Percentiles rank a stretch among this genome's conserved stretches.
Evolutionary conservation across 2,797 vertebrate genomes (phyloP).

Genomic region (Fundulus diaphanus): DNA sequence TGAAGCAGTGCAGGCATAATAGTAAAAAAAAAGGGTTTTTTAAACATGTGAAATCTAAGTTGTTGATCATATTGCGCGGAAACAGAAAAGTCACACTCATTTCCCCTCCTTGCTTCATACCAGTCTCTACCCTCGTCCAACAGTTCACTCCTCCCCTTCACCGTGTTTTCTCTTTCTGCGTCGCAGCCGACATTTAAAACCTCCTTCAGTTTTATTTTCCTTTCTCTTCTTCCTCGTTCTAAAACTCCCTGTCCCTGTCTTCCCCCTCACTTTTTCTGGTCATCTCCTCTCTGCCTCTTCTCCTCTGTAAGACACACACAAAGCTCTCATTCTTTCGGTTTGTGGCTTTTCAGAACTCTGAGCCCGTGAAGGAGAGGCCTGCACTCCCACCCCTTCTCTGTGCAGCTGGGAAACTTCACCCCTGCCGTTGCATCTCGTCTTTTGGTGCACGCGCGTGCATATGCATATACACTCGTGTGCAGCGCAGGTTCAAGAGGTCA

Average conservation of each 20-base stretch:
- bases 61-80: conserved; percentile 17
- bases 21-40: conserved; percentile 8
- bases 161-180: conserved; percentile 36
- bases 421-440: conserved; percentile 53
- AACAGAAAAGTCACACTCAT: conserved; percentile 30
- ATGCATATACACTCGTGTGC: conserved; percentile 36
- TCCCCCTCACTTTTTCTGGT: conserved; percentile 34
- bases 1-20: not conserved
- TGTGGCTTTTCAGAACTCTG: conserved; percentile 77
- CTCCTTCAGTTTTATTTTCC: conserved; percentile 22
- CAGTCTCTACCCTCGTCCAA: conserved; percentile 22
- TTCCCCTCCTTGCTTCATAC: conserved; percentile 14
- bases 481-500: conserved; percentile 75
- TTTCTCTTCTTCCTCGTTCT: conserved; percentile 15
- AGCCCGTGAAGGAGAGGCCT: conserved; percentile 64
- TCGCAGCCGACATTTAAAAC: conserved; percentile 19
- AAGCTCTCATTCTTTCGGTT: conserved; percentile 80
- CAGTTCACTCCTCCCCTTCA: conserved; percentile 44
- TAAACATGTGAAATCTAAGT: conserved; percentile 21
- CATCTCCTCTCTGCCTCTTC: conserved; percentile 26
- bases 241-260: conserved; percentile 31
- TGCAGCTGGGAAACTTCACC: conserved; percentile 80
- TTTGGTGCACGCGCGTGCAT: conserved; percentile 21
- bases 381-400: conserved; percentile 61
- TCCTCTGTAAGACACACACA: conserved; percentile 51